Evolutionary conservation across 1,140 invertebrate genomes (phyloP), one percentile per base, ranked within the genome.

Genomic region (Leptinotarsa defecta): DNA sequence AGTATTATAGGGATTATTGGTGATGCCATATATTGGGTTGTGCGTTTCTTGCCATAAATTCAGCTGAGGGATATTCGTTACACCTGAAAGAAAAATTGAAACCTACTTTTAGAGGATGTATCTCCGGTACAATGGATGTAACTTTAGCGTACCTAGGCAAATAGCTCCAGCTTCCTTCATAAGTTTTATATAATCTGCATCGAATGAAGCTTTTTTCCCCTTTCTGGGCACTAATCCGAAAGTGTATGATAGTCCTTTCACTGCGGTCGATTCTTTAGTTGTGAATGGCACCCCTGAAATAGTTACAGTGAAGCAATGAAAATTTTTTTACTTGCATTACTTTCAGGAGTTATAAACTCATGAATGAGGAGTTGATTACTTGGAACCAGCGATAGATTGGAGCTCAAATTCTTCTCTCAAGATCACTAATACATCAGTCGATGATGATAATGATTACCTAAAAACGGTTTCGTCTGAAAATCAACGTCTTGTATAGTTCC

Each of bases 51-150:
- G 91, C 94, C 95, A 96, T 81, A 91, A 88, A 87, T 91, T 92
- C 1, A 98, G 87, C 86, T 99, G 96, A 1, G 97, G 96, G 52
- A 97, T 91, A 87, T 98, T 99, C 17, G 96, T 97, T 70, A 96
- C 92, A 6, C 81, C 82, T 79, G 27, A 5, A 24, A 57, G 57
- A 34, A 13, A 57, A 43, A 43, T 43, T 3, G 34, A 11, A 11
- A 11, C 34, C 34, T 43, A 3, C 3, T 43, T 43, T 43, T 8
- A 43, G 8, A 43, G 34, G 2, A 0, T 11, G 8, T 8, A 43
- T 43, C 34, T 43, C 8, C 8, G 8, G 34, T 43, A 43, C 34
- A 43, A 11, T 11, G 11, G 8, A 43, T 62, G 17, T 20, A 62
- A 20, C 20, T 62, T 64, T 3, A 57, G 13, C 20, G 34, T 68